phyloP scores from a whole-genome alignment of 1,140 invertebrate genomes.

The Zophobas morio region DNA sequence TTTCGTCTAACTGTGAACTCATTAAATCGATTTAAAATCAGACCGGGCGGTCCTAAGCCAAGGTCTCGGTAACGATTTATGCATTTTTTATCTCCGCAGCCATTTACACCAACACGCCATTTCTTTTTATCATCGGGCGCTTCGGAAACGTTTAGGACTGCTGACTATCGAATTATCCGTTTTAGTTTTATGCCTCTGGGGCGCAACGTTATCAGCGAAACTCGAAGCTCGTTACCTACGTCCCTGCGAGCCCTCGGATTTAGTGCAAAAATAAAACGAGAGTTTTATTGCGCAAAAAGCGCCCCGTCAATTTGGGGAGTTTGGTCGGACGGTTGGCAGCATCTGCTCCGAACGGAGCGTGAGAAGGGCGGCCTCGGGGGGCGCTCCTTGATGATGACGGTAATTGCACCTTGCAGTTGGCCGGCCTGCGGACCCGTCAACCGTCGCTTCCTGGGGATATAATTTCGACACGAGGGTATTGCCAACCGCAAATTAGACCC shows the following conservation, averaged over 20 bases:
- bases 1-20: conserved; percentile 39
- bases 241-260: background rate
- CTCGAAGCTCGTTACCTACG: background rate
- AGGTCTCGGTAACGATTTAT: conserved; percentile 17
- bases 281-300: background rate
- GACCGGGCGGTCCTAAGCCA: conserved; percentile 11
- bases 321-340: no score
- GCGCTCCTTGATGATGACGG: background rate
- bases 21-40: conserved; percentile 45
- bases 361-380: no score
- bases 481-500: conserved; percentile 17
- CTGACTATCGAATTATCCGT: background rate
- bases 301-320: no score
- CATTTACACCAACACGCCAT: conserved; percentile 1
- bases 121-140: conserved; percentile 18
- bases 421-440: conserved; percentile 12
- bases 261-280: background rate
- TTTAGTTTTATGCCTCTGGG: conserved; percentile 6
- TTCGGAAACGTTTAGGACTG: conserved; percentile 12
- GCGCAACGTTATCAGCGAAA: background rate
- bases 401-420: conserved; percentile 5
- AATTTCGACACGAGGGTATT: conserved; percentile 7
- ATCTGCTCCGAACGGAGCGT: no score
- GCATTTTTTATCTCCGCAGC: conserved; percentile 23
- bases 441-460: background rate